These are phyloP conservation scores for Symphodus melops DNA, from an alignment of 2,113 vertebrate species.

Conservation along the genomic window DNA sequence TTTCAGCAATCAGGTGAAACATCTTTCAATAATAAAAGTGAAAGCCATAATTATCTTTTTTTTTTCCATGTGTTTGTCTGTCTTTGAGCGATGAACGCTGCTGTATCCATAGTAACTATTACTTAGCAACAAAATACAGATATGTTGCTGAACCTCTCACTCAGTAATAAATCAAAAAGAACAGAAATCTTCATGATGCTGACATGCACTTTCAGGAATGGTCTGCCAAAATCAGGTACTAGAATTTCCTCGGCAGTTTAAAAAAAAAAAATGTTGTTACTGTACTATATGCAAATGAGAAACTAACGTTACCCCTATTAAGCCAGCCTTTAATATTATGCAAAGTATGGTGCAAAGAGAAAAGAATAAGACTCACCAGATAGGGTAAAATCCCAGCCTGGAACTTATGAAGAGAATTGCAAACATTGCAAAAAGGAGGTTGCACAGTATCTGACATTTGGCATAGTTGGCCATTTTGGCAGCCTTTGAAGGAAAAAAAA, in stretches of 20 bases:
- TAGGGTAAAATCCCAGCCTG: slow-evolving; percentile 92
- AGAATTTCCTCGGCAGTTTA: not conserved
- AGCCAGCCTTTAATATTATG: slow-evolving; percentile 10
- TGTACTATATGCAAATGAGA: slow-evolving; percentile 33
- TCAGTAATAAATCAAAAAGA: slow-evolving; percentile 27
- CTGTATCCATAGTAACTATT: slow-evolving; percentile 84
- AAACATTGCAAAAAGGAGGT: slow-evolving; percentile 95
- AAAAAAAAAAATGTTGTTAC: no score
- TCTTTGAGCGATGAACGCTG: slow-evolving; percentile 64
- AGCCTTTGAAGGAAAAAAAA: slow-evolving; percentile 85
- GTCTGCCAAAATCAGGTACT: slow-evolving; percentile 11
- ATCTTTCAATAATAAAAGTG: slow-evolving; percentile 32
- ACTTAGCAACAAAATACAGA: slow-evolving; percentile 80
- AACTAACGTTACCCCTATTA: not conserved
- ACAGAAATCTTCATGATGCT: slow-evolving; percentile 17
- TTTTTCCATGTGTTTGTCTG: slow-evolving; percentile 60
- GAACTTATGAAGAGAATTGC: slow-evolving; percentile 94
- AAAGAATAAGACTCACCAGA: slow-evolving; percentile 89
- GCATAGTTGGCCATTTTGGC: slow-evolving; percentile 99
- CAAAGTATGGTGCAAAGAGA: slow-evolving; percentile 5
- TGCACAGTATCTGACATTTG: slow-evolving; percentile 97
- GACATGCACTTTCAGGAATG: slow-evolving; percentile 15
- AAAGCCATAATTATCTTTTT: slow-evolving; percentile 38
- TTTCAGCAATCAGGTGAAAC: slow-evolving; percentile 26
- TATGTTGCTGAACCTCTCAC: slow-evolving; percentile 62